Percentiles rank a stretch among this genome's conserved stretches.
These are phyloP conservation scores for Sminthurides aquaticus DNA, from an alignment of 2,888 invertebrate species.

Conservation along the genomic window DNA sequence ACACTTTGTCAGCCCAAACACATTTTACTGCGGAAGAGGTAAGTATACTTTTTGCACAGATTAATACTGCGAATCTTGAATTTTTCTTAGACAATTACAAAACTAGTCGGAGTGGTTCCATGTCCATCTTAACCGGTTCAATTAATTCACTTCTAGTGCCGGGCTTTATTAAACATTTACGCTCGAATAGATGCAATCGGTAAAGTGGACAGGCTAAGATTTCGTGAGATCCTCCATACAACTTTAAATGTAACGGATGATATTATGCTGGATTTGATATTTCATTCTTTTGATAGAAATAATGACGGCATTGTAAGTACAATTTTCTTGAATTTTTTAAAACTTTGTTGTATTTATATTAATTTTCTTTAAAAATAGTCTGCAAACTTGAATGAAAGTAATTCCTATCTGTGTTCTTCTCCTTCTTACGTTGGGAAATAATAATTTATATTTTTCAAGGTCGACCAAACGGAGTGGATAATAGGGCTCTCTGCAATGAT, in stretches of 20 bases:
- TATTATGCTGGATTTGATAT: slow-evolving; percentile 37
- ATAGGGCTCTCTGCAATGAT: slow-evolving; percentile 36
- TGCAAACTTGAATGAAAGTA: too few relatives aligned
- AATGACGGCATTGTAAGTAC: slow-evolving; percentile 32
- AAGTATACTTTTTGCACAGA: slow-evolving; percentile 1
- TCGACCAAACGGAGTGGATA: slow-evolving; percentile 29
- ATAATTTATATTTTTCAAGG: slow-evolving; percentile 6
- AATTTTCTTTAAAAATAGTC: not conserved
- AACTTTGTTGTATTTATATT: too few relatives aligned
- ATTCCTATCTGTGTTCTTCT: not conserved
- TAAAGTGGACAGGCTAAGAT: slow-evolving; percentile 29
- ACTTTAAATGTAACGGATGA: slow-evolving; percentile 37
- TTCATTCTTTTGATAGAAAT: slow-evolving; percentile 36
- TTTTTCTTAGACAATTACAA: slow-evolving; percentile 9
- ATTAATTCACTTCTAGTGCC: slow-evolving; percentile 11
- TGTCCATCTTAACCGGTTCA: not conserved
- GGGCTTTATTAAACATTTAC: slow-evolving; percentile 18
- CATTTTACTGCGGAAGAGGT: slow-evolving; percentile 37
- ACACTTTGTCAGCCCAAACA: slow-evolving; percentile 22
- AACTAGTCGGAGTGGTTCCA: not conserved
- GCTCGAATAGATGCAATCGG: slow-evolving; percentile 22
- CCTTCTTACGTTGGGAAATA: not conserved
- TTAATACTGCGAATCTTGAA: not conserved
- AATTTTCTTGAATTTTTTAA: not conserved
- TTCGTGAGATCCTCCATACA: slow-evolving; percentile 34